phyloP scores from a whole-genome alignment of 2,888 invertebrate species.

The Diarsia brunnea region DNA sequence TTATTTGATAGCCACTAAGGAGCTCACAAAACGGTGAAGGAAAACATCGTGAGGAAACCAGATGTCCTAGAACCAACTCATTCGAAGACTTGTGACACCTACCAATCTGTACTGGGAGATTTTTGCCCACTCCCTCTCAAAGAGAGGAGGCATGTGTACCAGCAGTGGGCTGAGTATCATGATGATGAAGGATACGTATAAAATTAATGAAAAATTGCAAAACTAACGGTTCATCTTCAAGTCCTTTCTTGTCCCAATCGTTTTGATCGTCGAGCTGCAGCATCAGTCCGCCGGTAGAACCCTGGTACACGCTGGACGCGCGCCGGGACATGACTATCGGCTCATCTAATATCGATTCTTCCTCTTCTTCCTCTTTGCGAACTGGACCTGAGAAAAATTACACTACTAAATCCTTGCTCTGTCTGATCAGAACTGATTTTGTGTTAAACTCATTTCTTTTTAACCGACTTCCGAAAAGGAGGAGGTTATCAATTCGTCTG shows the following conservation, averaged over 20 bases:
- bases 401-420: not conserved
- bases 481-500: too few species aligned
- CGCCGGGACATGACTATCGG: conserved; percentile 74
- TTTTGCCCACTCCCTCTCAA: too few species aligned
- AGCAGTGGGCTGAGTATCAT: too few species aligned
- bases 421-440: not conserved
- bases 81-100: too few species aligned
- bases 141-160: too few species aligned
- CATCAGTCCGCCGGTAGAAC: conserved; percentile 80
- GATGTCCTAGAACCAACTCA: too few species aligned
- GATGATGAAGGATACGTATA: too few species aligned
- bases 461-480: too few species aligned
- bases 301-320: conserved; percentile 80
- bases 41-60: too few species aligned
- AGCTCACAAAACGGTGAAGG: not conserved
- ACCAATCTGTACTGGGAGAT: too few species aligned
- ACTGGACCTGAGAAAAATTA: conserved; percentile 81
- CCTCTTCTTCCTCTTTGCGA: conserved; percentile 64
- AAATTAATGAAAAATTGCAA: not conserved
- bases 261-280: conserved; percentile 69
- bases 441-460: not conserved
- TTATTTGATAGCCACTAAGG: too few species aligned
- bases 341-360: conserved; percentile 61
- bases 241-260: conserved; percentile 60
- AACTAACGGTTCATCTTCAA: conserved; percentile 75